Evolutionary conservation across 23 tunicate species (phyloP), one percentile per base, ranked within the genome.

Genomic region (Halocynthia roretzi): DNA sequence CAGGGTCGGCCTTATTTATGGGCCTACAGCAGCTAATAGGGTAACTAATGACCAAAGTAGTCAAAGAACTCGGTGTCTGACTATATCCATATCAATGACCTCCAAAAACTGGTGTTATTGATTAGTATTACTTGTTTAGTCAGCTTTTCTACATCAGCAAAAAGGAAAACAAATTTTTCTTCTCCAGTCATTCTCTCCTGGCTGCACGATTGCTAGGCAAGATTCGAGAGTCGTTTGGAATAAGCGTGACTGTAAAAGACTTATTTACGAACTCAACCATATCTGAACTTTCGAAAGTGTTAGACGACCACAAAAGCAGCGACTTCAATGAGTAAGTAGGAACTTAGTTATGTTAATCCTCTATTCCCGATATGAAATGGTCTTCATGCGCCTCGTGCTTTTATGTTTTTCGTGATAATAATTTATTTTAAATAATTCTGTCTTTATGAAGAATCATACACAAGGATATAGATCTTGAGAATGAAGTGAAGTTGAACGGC

Each of bases 161-260:
- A 31, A 31, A 58, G 2, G 2, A 58, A 0, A 31, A 31, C 4
- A 11, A 20, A 10, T 65, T 10, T 48, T 70, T 70, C 12, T 48
- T 11, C 20, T 81, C 44, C 84, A 92, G 98, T n/a, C 98, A 92
- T 72, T 92, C 98, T 18, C 83, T 92, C 7, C 78, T 92, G 50
- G 98, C 98, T 20, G 98, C 98, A 0, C 69, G 92, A 17, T 51
- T 92, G 20, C 84, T 92, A 15, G 98, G 98, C 7, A 92, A 86
- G 65, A 61, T 92, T 21, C 92, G 98, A 6, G 98, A 86, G 69
- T 55, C 62, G 40, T 86, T 60, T 61, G 66, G 54, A 5, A 69
- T 54, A 8, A 76, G 75, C 58, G 53, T 92, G 52, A 76, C 81
- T 23, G 84, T 92, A 78, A 83, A 86, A 54, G 66, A 49, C 19